Evolutionary conservation across 2,797 vertebrate species (phyloP).

Genomic region (Nannoperca obscura): DNA sequence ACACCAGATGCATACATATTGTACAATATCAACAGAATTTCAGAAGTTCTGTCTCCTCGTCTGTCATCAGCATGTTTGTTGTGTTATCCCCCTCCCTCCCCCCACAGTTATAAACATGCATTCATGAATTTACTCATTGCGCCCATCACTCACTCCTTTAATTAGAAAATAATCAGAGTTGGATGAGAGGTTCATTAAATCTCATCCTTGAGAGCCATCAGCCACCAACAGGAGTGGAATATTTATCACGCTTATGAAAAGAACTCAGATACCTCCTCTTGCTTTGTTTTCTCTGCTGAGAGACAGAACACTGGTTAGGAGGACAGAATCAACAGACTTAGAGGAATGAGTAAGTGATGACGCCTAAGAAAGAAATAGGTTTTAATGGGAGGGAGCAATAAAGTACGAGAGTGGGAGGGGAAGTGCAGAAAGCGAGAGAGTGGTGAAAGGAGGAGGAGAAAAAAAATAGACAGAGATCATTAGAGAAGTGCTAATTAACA

Average conservation of each 20-base stretch:
- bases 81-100: conserved; percentile 29
- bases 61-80: conserved; percentile 61
- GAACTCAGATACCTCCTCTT: conserved; percentile 55
- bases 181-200: conserved; percentile 82
- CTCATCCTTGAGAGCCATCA: conserved; percentile 75
- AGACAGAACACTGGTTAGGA: conserved; percentile 30
- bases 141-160: conserved; percentile 77
- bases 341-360: conserved; percentile 38
- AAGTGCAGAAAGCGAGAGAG: conserved; percentile 34
- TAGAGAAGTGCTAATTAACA: conserved; percentile 79
- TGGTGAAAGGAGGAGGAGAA: background rate
- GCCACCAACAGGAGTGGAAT: conserved; percentile 67
- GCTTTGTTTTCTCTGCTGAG: conserved; percentile 45
- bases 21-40: conserved; percentile 19
- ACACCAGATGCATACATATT: conserved; percentile 2
- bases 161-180: conserved; percentile 83
- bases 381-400: conserved; percentile 51
- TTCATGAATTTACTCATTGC: conserved; percentile 70
- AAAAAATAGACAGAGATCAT: conserved; percentile 59
- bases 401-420: conserved; percentile 29
- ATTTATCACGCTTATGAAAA: conserved; percentile 73
- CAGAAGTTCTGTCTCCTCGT: conserved; percentile 45
- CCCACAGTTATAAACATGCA: conserved; percentile 63
- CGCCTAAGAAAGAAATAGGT: conserved; percentile 20
- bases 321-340: conserved; percentile 31